phyloP scores from a whole-genome alignment of 2,113 vertebrate genomes.

The Odobenus rosmarus region DNA sequence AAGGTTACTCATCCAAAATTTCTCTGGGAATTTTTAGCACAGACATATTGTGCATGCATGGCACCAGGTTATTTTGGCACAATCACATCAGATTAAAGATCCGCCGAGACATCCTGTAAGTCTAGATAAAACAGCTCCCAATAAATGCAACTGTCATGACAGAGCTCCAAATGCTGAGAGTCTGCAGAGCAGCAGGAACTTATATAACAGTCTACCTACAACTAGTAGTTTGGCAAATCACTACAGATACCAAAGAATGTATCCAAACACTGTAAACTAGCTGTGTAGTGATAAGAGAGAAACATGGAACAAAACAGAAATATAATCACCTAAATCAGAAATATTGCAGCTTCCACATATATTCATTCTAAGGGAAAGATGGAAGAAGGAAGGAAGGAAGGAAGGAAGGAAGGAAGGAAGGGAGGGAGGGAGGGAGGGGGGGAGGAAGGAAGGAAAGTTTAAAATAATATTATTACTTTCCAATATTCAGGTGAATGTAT shows the following conservation, averaged over 20 bases:
- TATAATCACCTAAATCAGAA: not conserved
- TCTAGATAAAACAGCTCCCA: slow-evolving; percentile 69
- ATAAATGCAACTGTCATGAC: slow-evolving; percentile 69
- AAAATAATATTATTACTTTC: not conserved
- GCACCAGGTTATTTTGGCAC: slow-evolving; percentile 74
- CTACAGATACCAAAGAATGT: not conserved
- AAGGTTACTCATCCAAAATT: slow-evolving; percentile 57
- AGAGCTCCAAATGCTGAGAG: slow-evolving; percentile 61
- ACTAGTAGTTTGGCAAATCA: not conserved
- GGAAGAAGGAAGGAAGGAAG: not conserved
- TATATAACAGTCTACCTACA: slow-evolving; percentile 56
- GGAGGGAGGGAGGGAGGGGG: accelerated
- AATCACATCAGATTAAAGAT: slow-evolving; percentile 69
- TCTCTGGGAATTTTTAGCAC: slow-evolving; percentile 68
- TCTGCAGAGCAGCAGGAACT: slow-evolving; percentile 34
- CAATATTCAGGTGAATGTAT: not conserved
- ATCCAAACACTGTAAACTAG: slow-evolving; percentile 59
- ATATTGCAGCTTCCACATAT: not conserved
- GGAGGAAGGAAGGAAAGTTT: not conserved
- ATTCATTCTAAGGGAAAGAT: not conserved
- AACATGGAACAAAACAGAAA: not conserved
- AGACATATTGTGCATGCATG: slow-evolving; percentile 68
- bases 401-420: accelerated
- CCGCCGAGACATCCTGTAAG: slow-evolving; percentile 72
- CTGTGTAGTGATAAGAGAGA: not conserved